Base-by-base conservation (phyloP, 2,888 invertebrate species). In the Eudemis profundana region DNA sequence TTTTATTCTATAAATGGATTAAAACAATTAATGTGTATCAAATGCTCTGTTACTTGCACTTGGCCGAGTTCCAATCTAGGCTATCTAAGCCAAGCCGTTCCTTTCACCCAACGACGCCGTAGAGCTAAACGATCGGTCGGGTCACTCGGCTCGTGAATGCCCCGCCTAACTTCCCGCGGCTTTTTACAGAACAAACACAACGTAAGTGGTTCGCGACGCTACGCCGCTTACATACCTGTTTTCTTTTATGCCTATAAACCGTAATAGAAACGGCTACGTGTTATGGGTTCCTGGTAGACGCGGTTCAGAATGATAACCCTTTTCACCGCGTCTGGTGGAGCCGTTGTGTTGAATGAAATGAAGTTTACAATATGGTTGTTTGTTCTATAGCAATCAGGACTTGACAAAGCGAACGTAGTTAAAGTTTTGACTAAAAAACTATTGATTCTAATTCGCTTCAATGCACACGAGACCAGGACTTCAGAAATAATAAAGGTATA, bases 171-270 rank as follows among this genome's bases (percentile, higher is more conserved):
- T 46, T 59, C 59, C 42, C 67, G 49, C 62, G 61, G 68, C 68
- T 69, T 68, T 69, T 66, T 68, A 64, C 66, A 68, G 61, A 68
- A 53, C 66, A 71, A 71, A 71, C 68, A 71, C 60, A 29, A 66
- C 49, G 54, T 70, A 67, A 71, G 69, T 69, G 66, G 67, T 66
- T 47, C 50, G 17, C 64, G 40, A 54, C 38, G 40, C 62, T 19
- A n/a, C 14, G 54, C 53, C 19, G 47, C 36, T 36, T 15, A 33
- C 47, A 29, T 29, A 38, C 56, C 29, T 63, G 54, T 50, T 50
- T 40, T 21, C 60, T 51, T 57, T 64, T 44, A 57, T 44, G 19
- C 17, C 40, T 57, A 40, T 50, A 63, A 50, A 50, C 57, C 36
- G 19, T 50, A 50, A 57, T 53, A 59, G 46, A 59, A 29, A 29